Percentiles rank a stretch among this genome's conserved stretches.
Conservation (phyloP, 2,888 invertebrate species). For the Cataglyphis livida region DNA sequence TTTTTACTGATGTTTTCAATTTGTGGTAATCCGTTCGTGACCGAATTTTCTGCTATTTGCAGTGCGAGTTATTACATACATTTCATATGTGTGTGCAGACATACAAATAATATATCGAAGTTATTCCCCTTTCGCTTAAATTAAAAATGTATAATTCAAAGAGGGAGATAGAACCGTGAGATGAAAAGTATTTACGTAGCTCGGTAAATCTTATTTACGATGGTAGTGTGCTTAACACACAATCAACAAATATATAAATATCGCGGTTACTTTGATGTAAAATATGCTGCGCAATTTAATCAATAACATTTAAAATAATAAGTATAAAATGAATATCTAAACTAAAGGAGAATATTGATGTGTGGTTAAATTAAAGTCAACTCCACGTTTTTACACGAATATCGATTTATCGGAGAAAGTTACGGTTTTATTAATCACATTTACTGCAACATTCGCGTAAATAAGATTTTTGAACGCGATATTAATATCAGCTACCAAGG, state of each 20-base stretch:
- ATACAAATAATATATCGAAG: slow-evolving; percentile 27
- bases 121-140: slow-evolving; percentile 36
- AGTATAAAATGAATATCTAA: background rate
- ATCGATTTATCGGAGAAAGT: slow-evolving; percentile 40
- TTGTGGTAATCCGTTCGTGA: slow-evolving; percentile 31
- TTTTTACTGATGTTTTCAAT: slow-evolving; percentile 39
- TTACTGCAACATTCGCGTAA: slow-evolving; percentile 23
- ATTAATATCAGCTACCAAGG: slow-evolving; percentile 21
- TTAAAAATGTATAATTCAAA: slow-evolving; percentile 17
- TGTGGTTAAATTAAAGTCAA: background rate
- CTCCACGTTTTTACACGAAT: slow-evolving; percentile 9
- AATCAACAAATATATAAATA: slow-evolving; percentile 23
- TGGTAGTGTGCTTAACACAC: slow-evolving; percentile 9
- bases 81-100: background rate
- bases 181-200: slow-evolving; percentile 18
- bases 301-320: background rate
- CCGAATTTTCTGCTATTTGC: slow-evolving; percentile 35
- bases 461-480: slow-evolving; percentile 14
- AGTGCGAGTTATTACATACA: slow-evolving; percentile 1
- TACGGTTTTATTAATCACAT: slow-evolving; percentile 29
- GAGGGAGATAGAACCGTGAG: slow-evolving; percentile 10
- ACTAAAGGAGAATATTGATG: background rate
- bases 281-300: background rate
- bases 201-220: slow-evolving; percentile 20
- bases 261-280: background rate